These are phyloP conservation scores for Nymphalis polychloros DNA, from an alignment of 2,888 invertebrate genomes.

Conservation along the genomic window DNA sequence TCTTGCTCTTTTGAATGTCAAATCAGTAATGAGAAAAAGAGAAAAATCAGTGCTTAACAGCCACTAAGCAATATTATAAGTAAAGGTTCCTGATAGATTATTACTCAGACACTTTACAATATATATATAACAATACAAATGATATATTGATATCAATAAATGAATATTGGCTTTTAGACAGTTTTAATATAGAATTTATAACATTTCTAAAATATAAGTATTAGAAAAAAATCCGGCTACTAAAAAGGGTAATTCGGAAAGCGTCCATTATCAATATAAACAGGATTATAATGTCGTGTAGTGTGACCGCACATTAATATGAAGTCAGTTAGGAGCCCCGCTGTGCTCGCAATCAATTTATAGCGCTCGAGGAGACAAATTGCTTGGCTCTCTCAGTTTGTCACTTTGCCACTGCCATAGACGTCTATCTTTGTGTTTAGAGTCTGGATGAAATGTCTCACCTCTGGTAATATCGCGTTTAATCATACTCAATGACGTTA, in stretches of 20 bases:
- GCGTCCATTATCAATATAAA: constrained; percentile 14
- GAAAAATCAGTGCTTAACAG: too few relatives aligned
- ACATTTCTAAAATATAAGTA: not conserved
- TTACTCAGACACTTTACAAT: too few relatives aligned
- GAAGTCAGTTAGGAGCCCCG: constrained; percentile 60
- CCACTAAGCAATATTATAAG: too few relatives aligned
- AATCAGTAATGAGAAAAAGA: too few relatives aligned
- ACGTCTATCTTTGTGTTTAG: constrained; percentile 37
- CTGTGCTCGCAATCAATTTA: constrained; percentile 75
- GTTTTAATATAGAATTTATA: not conserved
- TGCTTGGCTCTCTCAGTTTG: constrained; percentile 51
- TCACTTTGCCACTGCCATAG: constrained; percentile 48
- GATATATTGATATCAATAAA: too few relatives aligned
- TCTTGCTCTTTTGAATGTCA: too few relatives aligned
- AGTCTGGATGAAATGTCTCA: constrained; percentile 11
- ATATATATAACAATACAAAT: too few relatives aligned
- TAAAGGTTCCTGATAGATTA: too few relatives aligned
- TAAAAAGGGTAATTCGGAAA: constrained; percentile 1
- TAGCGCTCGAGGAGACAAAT: constrained; percentile 68
- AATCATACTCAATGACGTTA: not conserved
- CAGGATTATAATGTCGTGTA: constrained; percentile 23
- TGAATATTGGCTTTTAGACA: too few relatives aligned
- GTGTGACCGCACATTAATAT: constrained; percentile 56
- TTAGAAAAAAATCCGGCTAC: not conserved
- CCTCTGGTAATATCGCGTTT: constrained; percentile 6